phyloP scores from a whole-genome alignment of 1,140 invertebrate genomes.

The Drosophila biarmipes region DNA sequence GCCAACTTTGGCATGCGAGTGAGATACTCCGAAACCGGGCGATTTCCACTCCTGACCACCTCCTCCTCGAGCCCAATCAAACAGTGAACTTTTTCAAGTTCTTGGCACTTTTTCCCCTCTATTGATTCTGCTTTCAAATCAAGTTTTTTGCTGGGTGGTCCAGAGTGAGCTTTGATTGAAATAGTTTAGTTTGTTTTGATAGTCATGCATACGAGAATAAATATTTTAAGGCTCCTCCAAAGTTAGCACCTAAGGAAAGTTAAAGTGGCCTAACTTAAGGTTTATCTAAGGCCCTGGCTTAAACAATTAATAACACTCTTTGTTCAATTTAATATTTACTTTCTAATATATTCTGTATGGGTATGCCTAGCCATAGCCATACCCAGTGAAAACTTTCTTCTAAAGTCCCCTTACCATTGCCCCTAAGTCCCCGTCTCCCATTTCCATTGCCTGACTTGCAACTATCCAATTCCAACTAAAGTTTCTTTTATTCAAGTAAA shows the following conservation, averaged over 20 bases:
- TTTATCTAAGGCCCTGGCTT: not conserved
- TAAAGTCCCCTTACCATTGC: not conserved
- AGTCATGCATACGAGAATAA: conserved; percentile 36
- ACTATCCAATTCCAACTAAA: conserved; percentile 45
- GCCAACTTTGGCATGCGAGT: conserved; percentile 30
- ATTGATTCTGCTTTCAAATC: conserved; percentile 48
- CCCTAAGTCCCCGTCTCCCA: conserved; percentile 34
- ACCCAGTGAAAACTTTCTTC: not conserved
- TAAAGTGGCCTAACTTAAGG: not conserved
- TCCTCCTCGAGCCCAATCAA: conserved; percentile 13
- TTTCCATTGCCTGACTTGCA: conserved; percentile 56
- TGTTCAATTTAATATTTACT: not conserved
- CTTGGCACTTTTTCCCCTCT: conserved; percentile 32
- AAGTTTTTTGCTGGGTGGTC: conserved; percentile 29
- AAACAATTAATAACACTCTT: not conserved
- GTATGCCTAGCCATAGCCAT: not conserved
- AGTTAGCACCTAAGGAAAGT: conserved; percentile 10
- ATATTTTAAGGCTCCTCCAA: conserved; percentile 18
- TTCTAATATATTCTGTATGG: not conserved
- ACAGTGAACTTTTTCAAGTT: conserved; percentile 42
- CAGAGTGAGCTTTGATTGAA: conserved; percentile 52
- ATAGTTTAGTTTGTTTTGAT: conserved; percentile 54
- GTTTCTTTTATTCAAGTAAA: conserved; percentile 41
- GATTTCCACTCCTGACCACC: conserved; percentile 1
- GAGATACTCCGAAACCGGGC: conserved; percentile 3